Evolutionary conservation across 2,113 vertebrate genomes (phyloP), one percentile per base, ranked within the genome.

Genomic region (Labeo rohita): DNA sequence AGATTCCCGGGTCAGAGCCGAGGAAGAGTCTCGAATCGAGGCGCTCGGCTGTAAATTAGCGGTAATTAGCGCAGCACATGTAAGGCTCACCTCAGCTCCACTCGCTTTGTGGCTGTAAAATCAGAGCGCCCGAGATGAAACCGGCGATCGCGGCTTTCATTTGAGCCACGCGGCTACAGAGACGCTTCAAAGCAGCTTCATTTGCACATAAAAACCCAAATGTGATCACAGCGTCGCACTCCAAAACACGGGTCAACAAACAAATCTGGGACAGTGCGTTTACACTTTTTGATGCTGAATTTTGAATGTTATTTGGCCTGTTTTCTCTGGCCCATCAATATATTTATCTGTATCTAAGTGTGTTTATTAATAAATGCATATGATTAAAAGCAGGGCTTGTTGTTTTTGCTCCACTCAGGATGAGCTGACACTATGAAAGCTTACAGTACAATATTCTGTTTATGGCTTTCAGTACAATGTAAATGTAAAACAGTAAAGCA

Each of bases 1-100:
- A 21, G 15, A 74, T 47, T 74, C 10, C 47, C 5, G 39, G 1
- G 39, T 39, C 39, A 39, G 39, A 39, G 39, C 28, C 7, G 56
- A 59, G 56, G 56, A 7, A 59, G 56, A 8, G 56, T 21, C 21
- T 59, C 72, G 59, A 28, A 28, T 28, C 28, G 28, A 28, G 28
- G 2, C 28, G 28, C 28, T 28, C 28, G 28, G 28, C 80, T 75
- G 3, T 79, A 70, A 89, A 91, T 88, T 85, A 75, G 83, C 87
- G 86, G 89, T 87, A 92, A 93, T 93, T 91, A 61, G 52, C 11
- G 76, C 36, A 78, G 52, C 76, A 79, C 76, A 61, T 12, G 54
- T 23, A 23, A 63, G 85, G 91, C 92, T 93, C 92, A 72, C 89
- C 84, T 85, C 52, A 28, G 70, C 84, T 85, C 49, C 12, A 76